Evolutionary conservation across 2,888 invertebrate genomes (phyloP).

Genomic region (Philhelius pedissequus): DNA sequence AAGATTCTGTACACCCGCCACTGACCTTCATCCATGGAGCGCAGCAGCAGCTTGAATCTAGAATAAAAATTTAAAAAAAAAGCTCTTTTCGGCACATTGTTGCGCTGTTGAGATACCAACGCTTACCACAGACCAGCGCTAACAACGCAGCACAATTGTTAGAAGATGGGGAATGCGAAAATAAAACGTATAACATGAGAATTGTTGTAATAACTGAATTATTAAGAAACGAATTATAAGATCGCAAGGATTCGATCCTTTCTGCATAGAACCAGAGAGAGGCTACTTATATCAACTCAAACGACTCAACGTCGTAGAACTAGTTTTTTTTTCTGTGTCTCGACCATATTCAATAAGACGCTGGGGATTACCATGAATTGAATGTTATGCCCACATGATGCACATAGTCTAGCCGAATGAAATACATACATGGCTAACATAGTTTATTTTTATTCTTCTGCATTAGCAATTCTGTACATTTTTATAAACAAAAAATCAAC

Average conservation of each 20-base stretch:
- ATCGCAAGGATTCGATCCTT: slow-evolving; percentile 38
- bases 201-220: slow-evolving; percentile 65
- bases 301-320: slow-evolving; percentile 27
- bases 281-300: not conserved
- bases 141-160: not conserved
- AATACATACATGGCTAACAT: not conserved
- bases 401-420: not conserved
- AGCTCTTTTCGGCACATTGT: slow-evolving; percentile 51
- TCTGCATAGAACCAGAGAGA: not conserved
- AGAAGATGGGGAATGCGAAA: not conserved
- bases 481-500: not conserved
- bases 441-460: slow-evolving; percentile 21
- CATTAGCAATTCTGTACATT: slow-evolving; percentile 56
- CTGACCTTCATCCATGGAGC: slow-evolving; percentile 11
- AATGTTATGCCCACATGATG: slow-evolving; percentile 10
- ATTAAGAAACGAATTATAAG: slow-evolving; percentile 57
- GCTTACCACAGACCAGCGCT: not conserved
- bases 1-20: not conserved
- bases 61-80: slow-evolving; percentile 39
- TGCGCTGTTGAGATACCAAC: not conserved
- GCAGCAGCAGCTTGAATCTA: slow-evolving; percentile 3
- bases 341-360: slow-evolving; percentile 47
- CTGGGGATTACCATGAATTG: slow-evolving; percentile 24
- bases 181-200: slow-evolving; percentile 17
- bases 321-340: slow-evolving; percentile 10